Conservation (phyloP, 2,113 vertebrate species). For the Notarius quadriscutis region DNA sequence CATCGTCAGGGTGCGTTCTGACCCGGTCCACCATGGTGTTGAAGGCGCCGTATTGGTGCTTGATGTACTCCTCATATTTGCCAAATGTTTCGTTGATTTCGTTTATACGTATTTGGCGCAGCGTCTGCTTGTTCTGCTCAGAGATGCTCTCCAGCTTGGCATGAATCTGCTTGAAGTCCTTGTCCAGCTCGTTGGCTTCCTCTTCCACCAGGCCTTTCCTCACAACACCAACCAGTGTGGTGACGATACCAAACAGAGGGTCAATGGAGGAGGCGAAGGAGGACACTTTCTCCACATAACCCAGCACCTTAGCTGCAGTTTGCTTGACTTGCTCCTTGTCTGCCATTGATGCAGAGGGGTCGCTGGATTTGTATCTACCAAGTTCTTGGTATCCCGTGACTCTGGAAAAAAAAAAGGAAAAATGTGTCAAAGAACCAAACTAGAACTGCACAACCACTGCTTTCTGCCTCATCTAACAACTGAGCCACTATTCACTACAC, state of each 20-base stretch:
- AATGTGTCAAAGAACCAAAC: background rate
- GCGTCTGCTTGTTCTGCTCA: conserved; percentile 66
- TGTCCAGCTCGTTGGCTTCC: conserved; percentile 63
- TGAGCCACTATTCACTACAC: background rate
- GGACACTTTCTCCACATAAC: conserved; percentile 73
- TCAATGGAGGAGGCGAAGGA: conserved; percentile 76
- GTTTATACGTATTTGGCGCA: conserved; percentile 68
- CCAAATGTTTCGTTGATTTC: conserved; percentile 74
- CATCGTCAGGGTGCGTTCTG: conserved; percentile 63
- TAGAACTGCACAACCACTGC: background rate
- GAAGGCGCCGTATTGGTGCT: conserved; percentile 75
- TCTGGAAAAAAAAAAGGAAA: conserved; percentile 22
- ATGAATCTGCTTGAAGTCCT: conserved; percentile 69
- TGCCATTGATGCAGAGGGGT: conserved; percentile 64
- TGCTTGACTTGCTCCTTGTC: conserved; percentile 59
- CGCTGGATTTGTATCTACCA: conserved; percentile 10
- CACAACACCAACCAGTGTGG: conserved; percentile 72
- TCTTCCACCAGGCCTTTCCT: conserved; percentile 64
- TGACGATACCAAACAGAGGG: conserved; percentile 73
- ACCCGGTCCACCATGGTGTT: conserved; percentile 67
- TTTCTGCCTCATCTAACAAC: background rate
- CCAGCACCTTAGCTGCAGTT: conserved; percentile 66
- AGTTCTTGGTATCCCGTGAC: conserved; percentile 8
- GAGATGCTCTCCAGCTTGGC: conserved; percentile 72
- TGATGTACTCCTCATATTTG: conserved; percentile 75